Percentiles rank a stretch among this genome's conserved stretches.
Conservation (phyloP, 2,797 vertebrate genomes). For the Hozukius guyotensis region DNA sequence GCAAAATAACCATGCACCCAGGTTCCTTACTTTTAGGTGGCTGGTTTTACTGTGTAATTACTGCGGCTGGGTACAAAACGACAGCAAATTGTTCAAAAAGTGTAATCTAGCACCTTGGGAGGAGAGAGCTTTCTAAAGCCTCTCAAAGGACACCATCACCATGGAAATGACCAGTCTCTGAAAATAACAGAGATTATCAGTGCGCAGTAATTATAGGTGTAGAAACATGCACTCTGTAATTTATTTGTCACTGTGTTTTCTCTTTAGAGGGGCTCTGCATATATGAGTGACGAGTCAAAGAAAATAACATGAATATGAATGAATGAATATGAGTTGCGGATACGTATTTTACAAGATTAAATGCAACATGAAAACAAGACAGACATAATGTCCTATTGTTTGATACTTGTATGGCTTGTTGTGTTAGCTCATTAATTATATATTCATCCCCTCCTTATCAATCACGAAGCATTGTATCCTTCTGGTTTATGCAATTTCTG, state of each 20-base stretch:
- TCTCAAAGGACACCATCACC: conserved; percentile 60
- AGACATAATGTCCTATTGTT: background rate
- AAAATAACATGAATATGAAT: conserved; percentile 1
- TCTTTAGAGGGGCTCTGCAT: background rate
- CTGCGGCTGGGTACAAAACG: background rate
- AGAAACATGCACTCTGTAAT: conserved; percentile 37
- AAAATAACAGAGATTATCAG: conserved; percentile 54
- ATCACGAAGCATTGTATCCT: background rate
- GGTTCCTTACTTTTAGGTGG: background rate
- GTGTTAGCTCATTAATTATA: background rate
- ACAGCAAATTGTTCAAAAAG: conserved; percentile 20
- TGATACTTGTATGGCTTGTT: background rate
- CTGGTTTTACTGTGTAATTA: conserved; percentile 28
- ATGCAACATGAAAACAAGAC: background rate
- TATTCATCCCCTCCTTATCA: background rate
- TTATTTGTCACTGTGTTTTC: conserved; percentile 28
- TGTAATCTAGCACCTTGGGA: conserved; percentile 43
- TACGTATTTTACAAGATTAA: background rate
- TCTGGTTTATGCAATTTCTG: background rate
- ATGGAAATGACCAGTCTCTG: conserved; percentile 66
- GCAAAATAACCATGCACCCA: background rate
- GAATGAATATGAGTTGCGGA: background rate
- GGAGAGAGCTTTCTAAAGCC: conserved; percentile 31
- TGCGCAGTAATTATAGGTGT: conserved; percentile 47
- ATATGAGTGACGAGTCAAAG: background rate